Conservation (phyloP, 2,797 vertebrate genomes). For the Harpagifer antarcticus region DNA sequence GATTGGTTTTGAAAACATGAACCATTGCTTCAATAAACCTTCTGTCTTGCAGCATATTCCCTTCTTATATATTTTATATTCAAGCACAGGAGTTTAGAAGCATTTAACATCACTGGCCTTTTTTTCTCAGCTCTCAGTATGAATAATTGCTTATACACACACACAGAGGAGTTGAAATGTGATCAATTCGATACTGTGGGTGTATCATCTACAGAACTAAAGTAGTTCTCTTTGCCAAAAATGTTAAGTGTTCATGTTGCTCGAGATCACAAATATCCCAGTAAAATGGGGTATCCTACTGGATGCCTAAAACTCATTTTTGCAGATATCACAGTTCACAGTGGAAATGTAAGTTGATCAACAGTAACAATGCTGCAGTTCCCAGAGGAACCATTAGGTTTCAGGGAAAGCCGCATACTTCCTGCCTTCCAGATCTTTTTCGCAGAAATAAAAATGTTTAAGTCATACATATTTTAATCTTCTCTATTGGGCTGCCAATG, state of each 20-base stretch:
- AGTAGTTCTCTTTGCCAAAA: constrained; percentile 11
- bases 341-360: constrained; percentile 61
- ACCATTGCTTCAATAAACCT: background rate
- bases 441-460: constrained; percentile 50
- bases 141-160: background rate
- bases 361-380: constrained; percentile 59
- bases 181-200: background rate
- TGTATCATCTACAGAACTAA: background rate
- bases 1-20: background rate
- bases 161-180: constrained; percentile 7
- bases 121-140: background rate
- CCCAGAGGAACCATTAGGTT: constrained; percentile 66
- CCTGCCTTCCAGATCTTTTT: constrained; percentile 65
- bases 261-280: constrained; percentile 17
- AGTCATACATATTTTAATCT: constrained; percentile 75
- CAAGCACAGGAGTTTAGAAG: background rate
- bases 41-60: background rate
- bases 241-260: constrained; percentile 9
- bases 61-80: background rate
- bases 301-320: constrained; percentile 28
- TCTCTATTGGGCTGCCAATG: constrained; percentile 63
- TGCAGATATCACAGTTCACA: constrained; percentile 30
- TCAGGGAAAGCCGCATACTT: constrained; percentile 70
- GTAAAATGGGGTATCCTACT: constrained; percentile 1
- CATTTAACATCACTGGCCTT: background rate